Conservation (phyloP, 2,797 vertebrate genomes). For the Spinus pinus region DNA sequence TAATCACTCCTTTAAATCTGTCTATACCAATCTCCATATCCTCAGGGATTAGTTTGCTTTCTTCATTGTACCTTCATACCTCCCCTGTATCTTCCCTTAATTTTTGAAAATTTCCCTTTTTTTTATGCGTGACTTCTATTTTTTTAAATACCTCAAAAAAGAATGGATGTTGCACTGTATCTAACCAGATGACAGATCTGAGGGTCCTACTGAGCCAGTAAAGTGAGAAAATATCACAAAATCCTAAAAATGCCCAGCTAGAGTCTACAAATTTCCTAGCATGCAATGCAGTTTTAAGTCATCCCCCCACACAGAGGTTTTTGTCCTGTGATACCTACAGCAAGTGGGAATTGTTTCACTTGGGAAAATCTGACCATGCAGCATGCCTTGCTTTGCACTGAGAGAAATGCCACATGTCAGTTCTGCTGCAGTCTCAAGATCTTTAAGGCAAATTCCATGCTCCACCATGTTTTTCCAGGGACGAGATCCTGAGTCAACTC, state of each 20-base stretch:
- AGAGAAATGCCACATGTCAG: conserved; percentile 50
- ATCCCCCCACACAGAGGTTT: not conserved
- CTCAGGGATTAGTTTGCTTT: not conserved
- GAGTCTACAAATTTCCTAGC: not conserved
- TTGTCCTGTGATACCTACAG: conserved; percentile 8
- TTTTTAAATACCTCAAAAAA: not conserved
- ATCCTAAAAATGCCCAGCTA: not conserved
- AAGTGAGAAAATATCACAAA: not conserved
- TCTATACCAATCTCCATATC: not conserved
- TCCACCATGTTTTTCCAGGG: conserved; percentile 24
- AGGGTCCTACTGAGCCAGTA: not conserved
- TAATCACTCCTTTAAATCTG: not conserved
- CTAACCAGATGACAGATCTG: not conserved
- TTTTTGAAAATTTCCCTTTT: not conserved
- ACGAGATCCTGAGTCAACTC: not conserved
- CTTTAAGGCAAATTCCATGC: conserved; percentile 50
- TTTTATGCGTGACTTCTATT: not conserved
- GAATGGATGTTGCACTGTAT: not conserved
- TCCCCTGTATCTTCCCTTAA: not conserved
- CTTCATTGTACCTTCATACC: not conserved
- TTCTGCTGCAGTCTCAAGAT: conserved; percentile 32
- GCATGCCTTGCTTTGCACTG: not conserved
- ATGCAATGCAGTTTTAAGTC: not conserved
- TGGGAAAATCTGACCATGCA: conserved; percentile 18
- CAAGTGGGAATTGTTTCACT: conserved; percentile 28